phyloP scores from a whole-genome alignment of 2,113 vertebrate species.

The Tupaia chinensis region DNA sequence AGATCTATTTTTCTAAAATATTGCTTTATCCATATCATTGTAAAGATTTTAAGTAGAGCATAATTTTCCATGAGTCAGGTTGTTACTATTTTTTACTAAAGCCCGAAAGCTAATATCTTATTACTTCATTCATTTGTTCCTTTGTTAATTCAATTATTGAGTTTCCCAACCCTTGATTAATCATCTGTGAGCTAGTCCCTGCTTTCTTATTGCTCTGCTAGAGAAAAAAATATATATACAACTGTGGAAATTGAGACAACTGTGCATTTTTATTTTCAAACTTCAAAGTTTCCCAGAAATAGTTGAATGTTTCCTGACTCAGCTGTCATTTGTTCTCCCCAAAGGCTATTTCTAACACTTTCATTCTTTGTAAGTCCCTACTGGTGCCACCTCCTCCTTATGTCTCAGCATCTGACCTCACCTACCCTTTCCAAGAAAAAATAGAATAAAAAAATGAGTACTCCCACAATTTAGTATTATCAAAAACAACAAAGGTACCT shows the following conservation, averaged over 20 bases:
- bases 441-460: background rate
- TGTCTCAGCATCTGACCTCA: background rate
- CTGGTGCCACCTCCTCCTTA: background rate
- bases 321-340: background rate
- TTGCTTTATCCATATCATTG: background rate
- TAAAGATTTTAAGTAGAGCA: background rate
- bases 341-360: background rate
- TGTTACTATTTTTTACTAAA: background rate
- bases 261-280: background rate
- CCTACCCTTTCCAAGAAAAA: background rate
- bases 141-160: background rate
- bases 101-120: background rate
- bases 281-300: background rate
- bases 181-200: background rate
- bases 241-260: background rate
- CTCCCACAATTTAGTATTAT: background rate
- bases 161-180: background rate
- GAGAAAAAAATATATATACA: background rate
- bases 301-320: background rate
- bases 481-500: background rate
- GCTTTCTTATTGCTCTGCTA: background rate
- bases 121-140: background rate
- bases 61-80: background rate
- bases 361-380: background rate
- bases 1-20: background rate